phyloP scores from a whole-genome alignment of 2,113 vertebrate genomes.

The Reinhardtius hippoglossoides region DNA sequence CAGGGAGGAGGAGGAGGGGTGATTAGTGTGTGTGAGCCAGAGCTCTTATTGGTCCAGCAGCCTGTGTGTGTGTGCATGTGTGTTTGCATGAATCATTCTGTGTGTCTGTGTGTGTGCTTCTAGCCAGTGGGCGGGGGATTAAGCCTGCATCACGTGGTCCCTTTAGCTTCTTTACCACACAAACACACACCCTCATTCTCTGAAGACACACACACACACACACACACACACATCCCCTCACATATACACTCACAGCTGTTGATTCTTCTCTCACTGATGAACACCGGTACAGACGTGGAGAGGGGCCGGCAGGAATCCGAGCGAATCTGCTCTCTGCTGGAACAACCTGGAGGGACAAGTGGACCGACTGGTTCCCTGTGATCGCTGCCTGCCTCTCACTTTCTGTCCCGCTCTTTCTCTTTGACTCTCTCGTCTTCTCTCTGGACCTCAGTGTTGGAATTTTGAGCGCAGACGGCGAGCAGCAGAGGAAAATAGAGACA shows the following conservation, averaged over 20 bases:
- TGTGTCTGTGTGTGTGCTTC: conserved; percentile 24
- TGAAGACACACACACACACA: conserved; percentile 35
- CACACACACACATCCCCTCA: conserved; percentile 31
- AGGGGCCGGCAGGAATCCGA: conserved; percentile 37
- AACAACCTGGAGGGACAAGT: conserved; percentile 38
- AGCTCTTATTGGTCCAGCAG: conserved; percentile 61
- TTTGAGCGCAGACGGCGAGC: conserved; percentile 21
- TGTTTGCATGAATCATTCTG: conserved; percentile 24
- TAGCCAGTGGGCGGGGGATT: conserved; percentile 77
- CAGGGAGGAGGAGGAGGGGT: conserved; percentile 52
- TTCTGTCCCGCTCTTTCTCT: conserved; percentile 4
- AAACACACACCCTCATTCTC: conserved; percentile 65
- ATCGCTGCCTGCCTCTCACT: conserved; percentile 22
- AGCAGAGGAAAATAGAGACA: conserved; percentile 61
- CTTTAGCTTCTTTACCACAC: conserved; percentile 80
- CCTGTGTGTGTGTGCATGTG: conserved; percentile 39
- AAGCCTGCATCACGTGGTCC: conserved; percentile 73
- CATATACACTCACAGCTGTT: conserved; percentile 19
- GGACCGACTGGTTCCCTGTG: conserved; percentile 54
- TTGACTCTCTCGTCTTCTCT: conserved; percentile 16
- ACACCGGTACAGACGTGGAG: conserved; percentile 16
- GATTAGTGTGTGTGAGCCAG: conserved; percentile 60
- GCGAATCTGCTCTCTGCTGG: conserved; percentile 47
- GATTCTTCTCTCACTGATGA: conserved; percentile 42
- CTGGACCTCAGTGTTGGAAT: conserved; percentile 51